Base-by-base conservation (phyloP, 2,888 invertebrate species). In the Pandemis heparana region DNA sequence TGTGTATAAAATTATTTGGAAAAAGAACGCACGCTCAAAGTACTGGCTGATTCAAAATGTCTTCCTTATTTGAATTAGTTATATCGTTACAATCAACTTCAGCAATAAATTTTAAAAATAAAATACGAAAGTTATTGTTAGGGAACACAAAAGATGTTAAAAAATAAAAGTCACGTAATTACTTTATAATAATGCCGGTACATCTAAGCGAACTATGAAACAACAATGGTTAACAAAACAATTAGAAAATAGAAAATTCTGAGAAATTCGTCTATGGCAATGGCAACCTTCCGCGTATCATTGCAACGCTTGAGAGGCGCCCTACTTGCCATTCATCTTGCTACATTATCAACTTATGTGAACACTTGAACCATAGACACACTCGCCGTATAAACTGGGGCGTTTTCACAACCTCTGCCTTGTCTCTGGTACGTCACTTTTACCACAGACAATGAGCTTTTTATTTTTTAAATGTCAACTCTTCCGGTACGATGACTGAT, bases 291-390 rank as follows among this genome's bases (percentile, higher is more conserved):
- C 80, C 81, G 77, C 71, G 67, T 68, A 65, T 71, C 69, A 65
- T 71, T 59, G 71, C 32, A 62, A 68, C 71, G 62, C 73, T 65
- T 69, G 59, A 75, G 79, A 77, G 77, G 74, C 64, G 77, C 1
- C 60, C 64, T 32, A 74, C 69, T 69, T 79, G 76, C 75, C 67
- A 77, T 78, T 75, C 77, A 75, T 76, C 70, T 72, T 67, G 72
- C 79, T 75, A 76, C 77, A 81, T 82, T 78, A 81, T 78, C 84
- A 82, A 83, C 85, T 87, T 85, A 88, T 86, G 85, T 81, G 87
- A 86, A 83, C 80, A 73, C 80, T 82, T 87, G 89, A 89, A 87
- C 89, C 89, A 80, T 85, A 81, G 78, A 77, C 77, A 4, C 9
- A 16, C 12, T 75, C 70, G 68, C 68, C 16, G 18, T n/a, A 60